Evolutionary conservation across 2,113 vertebrate genomes (phyloP), one percentile per base, ranked within the genome.

Genomic region (Pseudorasbora parva): DNA sequence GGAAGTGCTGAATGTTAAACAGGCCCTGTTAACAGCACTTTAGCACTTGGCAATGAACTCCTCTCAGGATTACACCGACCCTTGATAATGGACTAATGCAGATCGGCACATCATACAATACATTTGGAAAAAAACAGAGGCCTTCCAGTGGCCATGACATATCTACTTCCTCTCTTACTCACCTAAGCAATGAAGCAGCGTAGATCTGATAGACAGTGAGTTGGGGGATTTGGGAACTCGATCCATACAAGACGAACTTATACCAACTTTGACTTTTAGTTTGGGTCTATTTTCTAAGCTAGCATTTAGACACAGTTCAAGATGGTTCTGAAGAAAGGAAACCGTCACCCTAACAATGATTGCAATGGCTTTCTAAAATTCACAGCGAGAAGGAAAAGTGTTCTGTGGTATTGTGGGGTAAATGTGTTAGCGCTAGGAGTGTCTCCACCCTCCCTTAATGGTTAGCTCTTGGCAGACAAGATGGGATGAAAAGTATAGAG

Each of bases 1-100:
- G 89, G 91, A 88, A 93, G 91, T 90, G 80, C 64, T 88, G 94
- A 94, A 94, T 93, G 92, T 94, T 94, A 94, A 94, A 93, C 92
- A 93, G 92, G 93, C 88, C 91, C 92, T 93, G 92, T 94, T 94
- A 94, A 92, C 91, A 91, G 93, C 93, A 94, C 93, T 93, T 94
- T 93, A 93, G 93, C 91, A 92, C 93, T 94, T 87, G 88, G 90
- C 78, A 86, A 89, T 86, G 90, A 92, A 93, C 83, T 91, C 91
- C 90, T 82, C 89, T 91, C 86, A 90, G 92, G 90, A 92, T 92
- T 93, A 92, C 90, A 89, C 74, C 74, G 89, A 93, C 92, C 91
- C 89, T 88, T 91, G 90, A 92, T 91, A 92, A 91, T 87, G 66
- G 88, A 86, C 90, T 91, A 90, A 93, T 92, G 90, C 87, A 90